Percentiles rank a stretch among this genome's conserved stretches.
phyloP scores from a whole-genome alignment of 2,797 vertebrate genomes.

The Meriones psammophilus region DNA sequence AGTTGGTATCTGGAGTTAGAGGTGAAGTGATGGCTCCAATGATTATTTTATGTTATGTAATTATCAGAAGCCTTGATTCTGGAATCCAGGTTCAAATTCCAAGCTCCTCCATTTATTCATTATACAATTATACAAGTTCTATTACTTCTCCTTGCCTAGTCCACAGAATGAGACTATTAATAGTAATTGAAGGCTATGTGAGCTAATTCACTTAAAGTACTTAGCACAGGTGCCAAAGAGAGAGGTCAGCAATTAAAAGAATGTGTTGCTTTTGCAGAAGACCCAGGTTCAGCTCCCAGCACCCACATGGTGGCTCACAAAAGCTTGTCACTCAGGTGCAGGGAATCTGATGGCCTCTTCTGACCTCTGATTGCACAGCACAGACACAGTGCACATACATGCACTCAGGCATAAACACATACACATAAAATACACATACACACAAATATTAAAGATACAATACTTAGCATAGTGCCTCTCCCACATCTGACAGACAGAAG shows the following conservation, averaged over 20 bases:
- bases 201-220: background rate
- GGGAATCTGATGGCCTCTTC: background rate
- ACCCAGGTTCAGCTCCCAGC: background rate
- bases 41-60: background rate
- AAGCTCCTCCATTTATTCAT: background rate
- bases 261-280: background rate
- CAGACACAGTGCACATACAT: background rate
- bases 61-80: background rate
- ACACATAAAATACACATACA: background rate
- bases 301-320: background rate
- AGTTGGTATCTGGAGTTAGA: background rate
- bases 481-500: background rate
- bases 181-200: background rate
- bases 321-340: background rate
- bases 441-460: background rate
- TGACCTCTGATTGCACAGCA: background rate
- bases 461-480: background rate
- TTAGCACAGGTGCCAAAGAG: background rate
- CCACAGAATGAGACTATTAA: background rate
- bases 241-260: background rate
- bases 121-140: background rate
- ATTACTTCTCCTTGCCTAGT: background rate
- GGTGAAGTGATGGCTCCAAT: background rate
- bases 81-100: slow-evolving; percentile 3
- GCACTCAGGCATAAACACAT: background rate